phyloP scores from a whole-genome alignment of 2,113 vertebrate species.

The Etheostoma spectabile region DNA sequence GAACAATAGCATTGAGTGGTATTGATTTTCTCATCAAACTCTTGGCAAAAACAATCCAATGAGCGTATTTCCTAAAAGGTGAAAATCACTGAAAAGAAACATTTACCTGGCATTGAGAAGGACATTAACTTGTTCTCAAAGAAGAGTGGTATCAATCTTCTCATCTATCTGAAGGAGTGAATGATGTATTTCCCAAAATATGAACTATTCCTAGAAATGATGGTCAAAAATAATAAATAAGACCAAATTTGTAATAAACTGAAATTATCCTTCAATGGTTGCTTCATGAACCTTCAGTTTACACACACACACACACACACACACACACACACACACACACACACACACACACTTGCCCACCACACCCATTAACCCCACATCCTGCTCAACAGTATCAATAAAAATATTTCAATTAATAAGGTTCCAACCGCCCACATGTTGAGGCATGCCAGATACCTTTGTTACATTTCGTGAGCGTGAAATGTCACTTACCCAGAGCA shows the following conservation, averaged over 20 bases:
- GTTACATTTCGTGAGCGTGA: not conserved
- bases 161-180: too few relatives aligned
- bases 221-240: not conserved
- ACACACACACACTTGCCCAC: not conserved
- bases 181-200: not conserved
- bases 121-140: too few relatives aligned
- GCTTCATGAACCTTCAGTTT: slow-evolving; percentile 4
- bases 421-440: not conserved
- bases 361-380: not conserved
- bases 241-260: slow-evolving; percentile 2
- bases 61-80: too few relatives aligned
- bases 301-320: slow-evolving; percentile 9
- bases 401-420: not conserved
- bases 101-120: too few relatives aligned
- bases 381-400: not conserved
- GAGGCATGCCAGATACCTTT: not conserved
- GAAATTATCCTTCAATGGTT: slow-evolving; percentile 9
- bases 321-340: slow-evolving; percentile 15
- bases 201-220: not conserved
- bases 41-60: too few relatives aligned
- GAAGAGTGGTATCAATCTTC: too few relatives aligned
- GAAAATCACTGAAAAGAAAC: too few relatives aligned
- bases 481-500: not conserved
- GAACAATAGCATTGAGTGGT: too few relatives aligned
- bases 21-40: too few relatives aligned